Evolutionary conservation across 2,888 invertebrate genomes (phyloP).

Genomic region (Zaprionus bogoriensis): DNA sequence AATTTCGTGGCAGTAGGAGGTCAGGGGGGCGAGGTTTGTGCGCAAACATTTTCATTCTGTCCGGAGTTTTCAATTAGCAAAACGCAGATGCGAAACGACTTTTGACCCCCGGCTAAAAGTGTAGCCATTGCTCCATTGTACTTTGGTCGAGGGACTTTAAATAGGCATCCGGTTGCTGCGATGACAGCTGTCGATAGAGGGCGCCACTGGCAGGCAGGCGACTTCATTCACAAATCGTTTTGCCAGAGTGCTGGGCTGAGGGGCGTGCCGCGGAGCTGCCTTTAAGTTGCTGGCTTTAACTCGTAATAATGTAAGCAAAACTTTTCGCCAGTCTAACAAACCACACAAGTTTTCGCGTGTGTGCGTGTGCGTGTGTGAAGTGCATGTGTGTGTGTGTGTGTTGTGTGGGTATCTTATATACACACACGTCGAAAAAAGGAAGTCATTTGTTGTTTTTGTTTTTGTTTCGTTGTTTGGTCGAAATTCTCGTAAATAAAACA

Average conservation of each 20-base stretch:
- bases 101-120: constrained; percentile 19
- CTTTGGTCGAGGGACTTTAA: constrained; percentile 17
- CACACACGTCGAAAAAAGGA: constrained; percentile 36
- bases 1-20: too few relatives aligned
- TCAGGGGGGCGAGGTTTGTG: too few relatives aligned
- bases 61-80: constrained; percentile 54
- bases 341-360: constrained; percentile 24
- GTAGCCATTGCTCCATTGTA: constrained; percentile 8
- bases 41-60: constrained; percentile 29
- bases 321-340: constrained; percentile 33
- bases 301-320: constrained; percentile 54
- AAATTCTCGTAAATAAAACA: constrained; percentile 47
- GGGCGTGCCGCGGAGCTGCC: too few relatives aligned
- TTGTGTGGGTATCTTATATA: constrained; percentile 2
- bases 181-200: constrained; percentile 47
- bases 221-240: background rate
- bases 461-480: constrained; percentile 27
- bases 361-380: constrained; percentile 3
- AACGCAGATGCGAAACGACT: constrained; percentile 7
- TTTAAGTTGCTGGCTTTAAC: constrained; percentile 10
- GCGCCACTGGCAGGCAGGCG: background rate
- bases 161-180: constrained; percentile 37
- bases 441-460: constrained; percentile 68
- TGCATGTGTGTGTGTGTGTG: background rate
- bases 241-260: too few relatives aligned